Base-by-base conservation (phyloP, 2,113 vertebrate genomes). In the Pseudolaguvia tuberculata region DNA sequence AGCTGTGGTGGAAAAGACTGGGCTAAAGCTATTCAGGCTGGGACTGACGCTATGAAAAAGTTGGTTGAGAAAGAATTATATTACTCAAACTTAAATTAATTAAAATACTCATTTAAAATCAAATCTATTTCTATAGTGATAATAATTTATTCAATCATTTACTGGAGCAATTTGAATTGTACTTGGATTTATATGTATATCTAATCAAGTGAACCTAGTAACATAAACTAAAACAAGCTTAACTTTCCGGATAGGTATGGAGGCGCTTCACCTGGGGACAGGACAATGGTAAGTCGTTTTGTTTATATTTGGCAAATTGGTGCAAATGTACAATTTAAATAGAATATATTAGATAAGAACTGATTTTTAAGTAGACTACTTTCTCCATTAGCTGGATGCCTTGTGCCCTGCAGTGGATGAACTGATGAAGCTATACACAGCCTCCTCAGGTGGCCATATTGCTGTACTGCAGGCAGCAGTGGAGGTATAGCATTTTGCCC, bases 1-100 rank as follows among this genome's bases (percentile, higher is more conserved):
- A 53, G 25, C 56, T 82, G 82, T 2, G 80, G 88, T 21, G 80
- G 84, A 0, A 77, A 87, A 0, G 77, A 88, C 1, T 99, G 96
- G 96, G 93, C 92, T 5, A 80, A 84, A 0, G 95, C 96, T 78
- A 65, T 96, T 92, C 92, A 94, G 0, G 90, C 94, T 0, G 96
- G 96, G 80, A 91, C 94, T 2, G 87, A 92, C 52, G 93, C 95
- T 75, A 91, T 98, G 91, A 93, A 85, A 81, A 92, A 90, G 96
- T 97, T 78, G 85, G 88, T 75, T 69, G n/a, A 6, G 39, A 42
- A 42, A 42, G 39, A 42, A 42, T 7, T 42, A 8, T 9, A 42
- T 42, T 35, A 35, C n/a, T n/a, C n/a, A n/a, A n/a, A n/a, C n/a
- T n/a, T n/a, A n/a, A n/a, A n/a, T n/a, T n/a, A n/a, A n/a, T n/a